These are phyloP conservation scores for Tenthredo amoena DNA, from an alignment of 2,888 invertebrate species.

Conservation along the genomic window DNA sequence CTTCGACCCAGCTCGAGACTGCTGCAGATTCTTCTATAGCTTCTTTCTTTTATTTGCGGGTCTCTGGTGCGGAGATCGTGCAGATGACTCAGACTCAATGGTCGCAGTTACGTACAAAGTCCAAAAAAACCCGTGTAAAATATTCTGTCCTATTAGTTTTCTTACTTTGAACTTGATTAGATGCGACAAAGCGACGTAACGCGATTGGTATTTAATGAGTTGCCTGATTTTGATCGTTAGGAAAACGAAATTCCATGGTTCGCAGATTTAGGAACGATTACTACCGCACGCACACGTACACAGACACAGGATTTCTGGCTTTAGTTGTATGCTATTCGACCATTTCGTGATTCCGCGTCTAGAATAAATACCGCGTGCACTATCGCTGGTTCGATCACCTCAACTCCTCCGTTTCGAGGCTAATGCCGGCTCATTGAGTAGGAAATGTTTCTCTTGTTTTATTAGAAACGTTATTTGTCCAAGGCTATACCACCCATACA, in stretches of 20 bases:
- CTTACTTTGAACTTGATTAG: not conserved
- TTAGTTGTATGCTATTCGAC: not conserved
- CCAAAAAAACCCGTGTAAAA: not conserved
- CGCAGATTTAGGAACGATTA: slow-evolving; percentile 20
- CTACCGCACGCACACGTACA: not conserved
- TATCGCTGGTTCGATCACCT: slow-evolving; percentile 42
- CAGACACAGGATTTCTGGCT: not conserved
- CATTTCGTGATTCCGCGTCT: slow-evolving; percentile 43
- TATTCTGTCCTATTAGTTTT: not conserved
- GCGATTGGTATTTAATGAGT: not conserved
- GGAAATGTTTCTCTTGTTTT: slow-evolving; percentile 45
- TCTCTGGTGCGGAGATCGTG: not conserved
- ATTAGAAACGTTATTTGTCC: slow-evolving; percentile 40
- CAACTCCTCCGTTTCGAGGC: slow-evolving; percentile 31
- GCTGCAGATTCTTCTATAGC: slow-evolving; percentile 27
- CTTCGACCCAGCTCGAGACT: slow-evolving; percentile 1
- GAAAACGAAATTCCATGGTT: not conserved
- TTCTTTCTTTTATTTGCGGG: not conserved
- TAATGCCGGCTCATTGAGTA: slow-evolving; percentile 21
- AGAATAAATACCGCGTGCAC: slow-evolving; percentile 12
- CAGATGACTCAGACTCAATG: slow-evolving; percentile 25
- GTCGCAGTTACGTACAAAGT: not conserved
- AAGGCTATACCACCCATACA: not conserved
- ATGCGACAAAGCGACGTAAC: not conserved
- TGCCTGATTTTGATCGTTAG: not conserved